A percentile compares a stretch with the other conserved stretches of the same genome.
These are phyloP conservation scores for Taxidea taxus DNA, from an alignment of 2,113 vertebrate species.

Conservation along the genomic window DNA sequence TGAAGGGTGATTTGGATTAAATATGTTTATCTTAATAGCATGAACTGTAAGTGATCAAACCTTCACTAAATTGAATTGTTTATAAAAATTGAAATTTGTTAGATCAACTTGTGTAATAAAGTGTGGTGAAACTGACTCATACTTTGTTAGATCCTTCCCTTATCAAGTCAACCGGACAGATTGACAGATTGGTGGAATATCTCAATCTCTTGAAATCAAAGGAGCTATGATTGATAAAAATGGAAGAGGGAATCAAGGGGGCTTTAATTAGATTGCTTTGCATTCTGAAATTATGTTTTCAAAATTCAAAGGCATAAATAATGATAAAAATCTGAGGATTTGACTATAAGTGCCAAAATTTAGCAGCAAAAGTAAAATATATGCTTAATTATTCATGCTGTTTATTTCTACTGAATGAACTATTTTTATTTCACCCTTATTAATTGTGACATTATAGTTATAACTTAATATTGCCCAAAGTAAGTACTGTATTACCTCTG, in stretches of 20 bases:
- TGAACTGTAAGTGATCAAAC: not conserved
- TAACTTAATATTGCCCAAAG: not conserved
- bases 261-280: not conserved
- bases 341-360: not conserved
- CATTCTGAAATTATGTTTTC: not conserved
- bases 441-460: not conserved
- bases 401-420: not conserved
- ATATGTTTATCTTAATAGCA: not conserved
- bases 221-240: not conserved
- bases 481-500: not conserved
- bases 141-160: not conserved
- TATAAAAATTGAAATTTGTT: not conserved
- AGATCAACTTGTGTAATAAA: not conserved
- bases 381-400: not conserved
- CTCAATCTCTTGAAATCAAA: not conserved
- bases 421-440: not conserved
- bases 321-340: not conserved
- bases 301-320: not conserved
- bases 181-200: not conserved
- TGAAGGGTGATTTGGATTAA: not conserved
- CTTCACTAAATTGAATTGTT: not conserved
- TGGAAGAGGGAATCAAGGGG: not conserved
- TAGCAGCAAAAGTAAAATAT: not conserved
- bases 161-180: not conserved
- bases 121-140: not conserved